Conservation (phyloP, 2,113 vertebrate genomes). For the Platysteira castanea region DNA sequence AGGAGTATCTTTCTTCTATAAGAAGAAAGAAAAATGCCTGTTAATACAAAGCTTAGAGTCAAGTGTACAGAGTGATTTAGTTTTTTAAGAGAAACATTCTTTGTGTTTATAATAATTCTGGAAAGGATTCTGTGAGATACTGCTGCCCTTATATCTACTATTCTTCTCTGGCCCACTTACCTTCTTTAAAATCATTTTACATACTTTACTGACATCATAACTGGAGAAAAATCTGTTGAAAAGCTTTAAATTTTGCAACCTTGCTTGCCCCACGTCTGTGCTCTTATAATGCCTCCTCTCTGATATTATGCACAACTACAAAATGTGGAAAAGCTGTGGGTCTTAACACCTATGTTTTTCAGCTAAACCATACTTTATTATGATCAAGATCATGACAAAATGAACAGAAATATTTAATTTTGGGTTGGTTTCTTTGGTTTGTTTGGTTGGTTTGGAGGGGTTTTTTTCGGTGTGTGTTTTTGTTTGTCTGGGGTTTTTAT, state of each 20-base stretch:
- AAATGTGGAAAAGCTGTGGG: not conserved
- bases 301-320: not conserved
- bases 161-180: not conserved
- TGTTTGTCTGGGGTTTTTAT: not conserved
- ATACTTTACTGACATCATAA: not conserved
- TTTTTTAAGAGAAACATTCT: not conserved
- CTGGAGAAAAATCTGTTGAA: not conserved
- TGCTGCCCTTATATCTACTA: not conserved
- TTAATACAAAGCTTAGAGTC: not conserved
- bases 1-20: not conserved
- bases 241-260: not conserved
- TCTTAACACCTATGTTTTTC: not conserved
- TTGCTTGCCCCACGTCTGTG: not conserved
- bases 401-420: not conserved
- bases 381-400: not conserved
- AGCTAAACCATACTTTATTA: not conserved
- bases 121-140: not conserved
- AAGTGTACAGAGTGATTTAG: not conserved
- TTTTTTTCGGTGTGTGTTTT: not conserved
- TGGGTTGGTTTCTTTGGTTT: rapidly evolving
- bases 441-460: rapidly evolving
- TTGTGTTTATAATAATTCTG: not conserved
- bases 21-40: not conserved
- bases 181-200: not conserved
- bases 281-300: not conserved